Evolutionary conservation across 2,888 invertebrate species (phyloP).

Genomic region (Caprella mutica): DNA sequence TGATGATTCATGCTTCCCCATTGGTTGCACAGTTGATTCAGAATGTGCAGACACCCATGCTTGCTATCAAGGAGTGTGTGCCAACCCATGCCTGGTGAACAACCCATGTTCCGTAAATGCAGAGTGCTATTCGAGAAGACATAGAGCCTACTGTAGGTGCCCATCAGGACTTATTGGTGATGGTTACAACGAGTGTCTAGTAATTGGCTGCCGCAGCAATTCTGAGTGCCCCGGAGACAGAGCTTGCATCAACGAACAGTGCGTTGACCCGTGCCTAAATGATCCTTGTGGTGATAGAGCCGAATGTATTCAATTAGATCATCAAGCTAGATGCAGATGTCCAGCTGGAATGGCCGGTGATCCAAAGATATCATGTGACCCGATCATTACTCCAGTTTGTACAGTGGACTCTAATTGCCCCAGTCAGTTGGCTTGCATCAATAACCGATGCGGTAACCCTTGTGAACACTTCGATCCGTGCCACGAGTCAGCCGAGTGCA

Average conservation of each 20-base stretch:
- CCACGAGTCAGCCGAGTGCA: conserved; percentile 51
- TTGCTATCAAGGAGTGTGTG: conserved; percentile 63
- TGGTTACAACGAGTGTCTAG: conserved; percentile 38
- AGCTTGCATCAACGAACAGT: conserved; percentile 54
- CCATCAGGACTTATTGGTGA: conserved; percentile 39
- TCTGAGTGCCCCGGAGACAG: conserved; percentile 67
- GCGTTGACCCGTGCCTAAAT: conserved; percentile 57
- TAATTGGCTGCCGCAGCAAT: conserved; percentile 69
- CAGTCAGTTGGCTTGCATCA: conserved; percentile 37
- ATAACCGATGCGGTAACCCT: conserved; percentile 36
- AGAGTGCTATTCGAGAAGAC: conserved; percentile 37
- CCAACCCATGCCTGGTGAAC: conserved; percentile 70
- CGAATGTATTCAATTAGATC: conserved; percentile 38
- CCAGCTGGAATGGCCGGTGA: conserved; percentile 62
- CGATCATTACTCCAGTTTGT: conserved; percentile 50
- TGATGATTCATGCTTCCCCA: conserved; percentile 61
- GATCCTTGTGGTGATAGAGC: conserved; percentile 47
- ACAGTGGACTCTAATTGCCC: conserved; percentile 35
- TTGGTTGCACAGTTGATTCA: conserved; percentile 69
- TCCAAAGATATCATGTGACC: conserved; percentile 47
- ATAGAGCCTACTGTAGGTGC: conserved; percentile 39
- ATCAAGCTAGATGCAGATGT: conserved; percentile 63
- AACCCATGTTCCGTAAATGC: conserved; percentile 51
- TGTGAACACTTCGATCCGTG: conserved; percentile 37
- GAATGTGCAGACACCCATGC: conserved; percentile 73